Evolutionary conservation across 2,888 invertebrate genomes (phyloP), one percentile per base, ranked within the genome.

Genomic region (Orthonychiurus folsomi): DNA sequence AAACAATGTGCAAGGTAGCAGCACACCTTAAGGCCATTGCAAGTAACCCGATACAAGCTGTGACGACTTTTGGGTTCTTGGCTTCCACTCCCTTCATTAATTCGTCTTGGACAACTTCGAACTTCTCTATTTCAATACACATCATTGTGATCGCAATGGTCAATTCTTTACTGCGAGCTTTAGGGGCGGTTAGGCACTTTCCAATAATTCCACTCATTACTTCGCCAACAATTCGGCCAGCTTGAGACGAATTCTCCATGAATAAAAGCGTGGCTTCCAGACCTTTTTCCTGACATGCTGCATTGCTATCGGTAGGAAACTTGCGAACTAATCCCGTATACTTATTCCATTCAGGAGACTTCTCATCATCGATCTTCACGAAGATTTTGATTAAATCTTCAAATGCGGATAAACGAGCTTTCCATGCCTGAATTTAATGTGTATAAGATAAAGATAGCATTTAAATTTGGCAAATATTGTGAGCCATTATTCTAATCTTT

Each of bases 41-140:
- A 5, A 89, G 78, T 0, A 87, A 84, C 3, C 85, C 81, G 1
- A 89, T 82, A 76, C 92, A 93, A 0, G 89, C 93, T 0, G 89
- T 81, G 0, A 93, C 89, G 65, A 93, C 90, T 80, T 95, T 97
- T 0, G 97, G 96, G 78, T 95, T 95, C 78, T 97, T 97, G 73
- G 90, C 90, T 54, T 92, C 89, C 80, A 93, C 87, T 47, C 96
- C 96, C 79, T 94, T 94, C 23, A 93, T 79, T 1, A 97, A 80
- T 77, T 94, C 95, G 70, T 96, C 96, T 73, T 87, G 81, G 0
- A 93, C 92, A 15, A 84, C 78, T 69, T 96, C 96, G 66, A 89
- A 88, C 76, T 93, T 95, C 75, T 97, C 96, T 74, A 95, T 92
- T 81, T 97, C 96, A 70, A 96, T 83, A 76, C 89, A 95, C 90